Conservation (phyloP, 2,888 invertebrate species). For the Sialis lutaria region DNA sequence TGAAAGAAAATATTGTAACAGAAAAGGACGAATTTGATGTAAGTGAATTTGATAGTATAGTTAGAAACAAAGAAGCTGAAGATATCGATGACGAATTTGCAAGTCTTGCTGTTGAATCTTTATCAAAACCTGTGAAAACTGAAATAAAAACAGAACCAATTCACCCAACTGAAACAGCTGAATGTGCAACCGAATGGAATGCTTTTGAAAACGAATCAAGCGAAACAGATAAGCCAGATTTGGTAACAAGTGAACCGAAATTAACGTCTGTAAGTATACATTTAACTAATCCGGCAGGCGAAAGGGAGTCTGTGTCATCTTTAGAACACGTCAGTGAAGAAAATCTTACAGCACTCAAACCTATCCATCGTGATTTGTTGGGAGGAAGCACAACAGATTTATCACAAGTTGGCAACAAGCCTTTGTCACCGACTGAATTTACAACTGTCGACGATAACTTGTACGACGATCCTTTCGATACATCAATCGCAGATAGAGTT, state of each 20-base stretch:
- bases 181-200: conserved; percentile 38
- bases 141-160: conserved; percentile 26
- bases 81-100: conserved; percentile 64
- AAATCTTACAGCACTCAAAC: conserved; percentile 26
- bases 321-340: conserved; percentile 25
- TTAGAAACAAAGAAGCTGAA: conserved; percentile 20
- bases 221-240: conserved; percentile 39
- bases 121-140: conserved; percentile 36
- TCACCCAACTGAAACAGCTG: conserved; percentile 22
- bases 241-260: conserved; percentile 39
- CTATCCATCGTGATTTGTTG: conserved; percentile 43
- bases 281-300: conserved; percentile 42
- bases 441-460: conserved; percentile 34
- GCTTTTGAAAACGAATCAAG: conserved; percentile 40
- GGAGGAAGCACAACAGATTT: conserved; percentile 64
- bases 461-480: conserved; percentile 73
- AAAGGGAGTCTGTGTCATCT: conserved; percentile 33
- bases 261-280: conserved; percentile 34
- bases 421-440: conserved; percentile 21
- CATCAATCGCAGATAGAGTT: conserved; percentile 53
- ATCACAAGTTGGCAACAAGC: conserved; percentile 46
- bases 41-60: conserved; percentile 34
- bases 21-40: conserved; percentile 13
- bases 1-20: conserved; percentile 18
- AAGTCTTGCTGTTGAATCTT: conserved; percentile 58